phyloP scores from a whole-genome alignment of 2,797 vertebrate species.

The Enteromius paludinosus region DNA sequence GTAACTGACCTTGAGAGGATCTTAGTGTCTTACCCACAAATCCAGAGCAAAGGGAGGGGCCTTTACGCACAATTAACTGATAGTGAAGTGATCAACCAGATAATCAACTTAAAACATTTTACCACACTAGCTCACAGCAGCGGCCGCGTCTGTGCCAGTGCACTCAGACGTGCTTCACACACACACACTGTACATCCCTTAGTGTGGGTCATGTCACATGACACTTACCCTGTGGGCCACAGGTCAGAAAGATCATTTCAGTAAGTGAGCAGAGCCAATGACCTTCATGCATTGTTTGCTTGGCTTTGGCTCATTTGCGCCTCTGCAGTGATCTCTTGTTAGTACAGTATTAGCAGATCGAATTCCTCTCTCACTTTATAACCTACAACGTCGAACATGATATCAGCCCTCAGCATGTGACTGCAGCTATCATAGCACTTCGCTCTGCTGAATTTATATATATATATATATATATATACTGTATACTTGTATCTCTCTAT shows the following conservation, averaged over 20 bases:
- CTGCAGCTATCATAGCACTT: not conserved
- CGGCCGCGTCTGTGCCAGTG: not conserved
- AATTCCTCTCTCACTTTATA: slow-evolving; percentile 22
- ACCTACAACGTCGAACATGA: slow-evolving; percentile 32
- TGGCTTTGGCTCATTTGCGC: slow-evolving; percentile 1
- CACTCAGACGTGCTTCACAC: not conserved
- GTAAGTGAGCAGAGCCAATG: slow-evolving; percentile 19
- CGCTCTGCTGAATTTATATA: too few relatives aligned
- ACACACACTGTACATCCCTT: not conserved
- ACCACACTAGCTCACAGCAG: slow-evolving; percentile 28
- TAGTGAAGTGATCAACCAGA: slow-evolving; percentile 41
- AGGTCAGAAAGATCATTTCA: slow-evolving; percentile 48
- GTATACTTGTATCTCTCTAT: too few relatives aligned
- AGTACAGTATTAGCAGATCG: slow-evolving; percentile 35
- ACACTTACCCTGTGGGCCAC: slow-evolving; percentile 40
- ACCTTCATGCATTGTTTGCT: slow-evolving; percentile 51
- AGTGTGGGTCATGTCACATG: slow-evolving; percentile 23
- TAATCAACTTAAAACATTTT: slow-evolving; percentile 52
- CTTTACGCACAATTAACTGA: slow-evolving; percentile 51
- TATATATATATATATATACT: too few relatives aligned
- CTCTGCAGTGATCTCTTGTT: slow-evolving; percentile 15
- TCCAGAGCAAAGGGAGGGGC: slow-evolving; percentile 20
- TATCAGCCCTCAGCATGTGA: slow-evolving; percentile 16
- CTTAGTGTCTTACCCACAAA: slow-evolving; percentile 38
- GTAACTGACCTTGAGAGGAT: slow-evolving; percentile 49